Conservation (phyloP, 2,113 vertebrate species). For the Hippocampus zosterae region DNA sequence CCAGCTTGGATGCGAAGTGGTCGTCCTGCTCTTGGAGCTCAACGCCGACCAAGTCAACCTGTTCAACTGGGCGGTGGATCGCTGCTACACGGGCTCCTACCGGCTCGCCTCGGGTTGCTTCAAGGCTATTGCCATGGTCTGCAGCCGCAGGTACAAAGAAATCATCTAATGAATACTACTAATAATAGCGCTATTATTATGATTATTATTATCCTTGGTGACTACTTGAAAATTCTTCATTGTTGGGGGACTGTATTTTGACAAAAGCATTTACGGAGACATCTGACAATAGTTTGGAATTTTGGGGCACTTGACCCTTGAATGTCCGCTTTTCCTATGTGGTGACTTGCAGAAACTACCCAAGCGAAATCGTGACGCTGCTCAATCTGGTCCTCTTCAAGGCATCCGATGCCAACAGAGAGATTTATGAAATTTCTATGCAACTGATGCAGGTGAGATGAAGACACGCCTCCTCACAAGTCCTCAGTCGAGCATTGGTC, state of each 20-base stretch:
- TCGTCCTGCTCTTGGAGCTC: constrained; percentile 89
- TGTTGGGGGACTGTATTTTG: too few relatives aligned
- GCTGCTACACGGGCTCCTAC: constrained; percentile 94
- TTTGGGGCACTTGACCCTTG: too few relatives aligned
- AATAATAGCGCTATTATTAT: not conserved
- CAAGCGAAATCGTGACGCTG: constrained; percentile 88
- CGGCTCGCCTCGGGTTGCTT: constrained; percentile 96
- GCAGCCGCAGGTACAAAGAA: constrained; percentile 85
- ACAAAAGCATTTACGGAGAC: too few relatives aligned
- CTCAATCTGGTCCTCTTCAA: constrained; percentile 96
- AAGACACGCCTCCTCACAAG: not conserved
- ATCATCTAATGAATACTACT: not conserved
- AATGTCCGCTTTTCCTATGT: not conserved
- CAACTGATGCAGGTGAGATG: constrained; percentile 92
- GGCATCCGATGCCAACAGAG: constrained; percentile 90
- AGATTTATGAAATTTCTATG: constrained; percentile 98
- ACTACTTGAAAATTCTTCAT: too few relatives aligned
- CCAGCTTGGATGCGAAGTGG: constrained; percentile 94
- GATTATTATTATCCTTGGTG: not conserved
- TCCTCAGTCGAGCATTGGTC: not conserved
- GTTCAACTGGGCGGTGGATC: constrained; percentile 97
- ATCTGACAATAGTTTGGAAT: too few relatives aligned
- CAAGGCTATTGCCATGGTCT: constrained; percentile 94
- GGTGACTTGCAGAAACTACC: constrained; percentile 82
- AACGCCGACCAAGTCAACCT: constrained; percentile 95